Base-by-base conservation (phyloP, 2,888 invertebrate species). In the Agrilus cyanescens region DNA sequence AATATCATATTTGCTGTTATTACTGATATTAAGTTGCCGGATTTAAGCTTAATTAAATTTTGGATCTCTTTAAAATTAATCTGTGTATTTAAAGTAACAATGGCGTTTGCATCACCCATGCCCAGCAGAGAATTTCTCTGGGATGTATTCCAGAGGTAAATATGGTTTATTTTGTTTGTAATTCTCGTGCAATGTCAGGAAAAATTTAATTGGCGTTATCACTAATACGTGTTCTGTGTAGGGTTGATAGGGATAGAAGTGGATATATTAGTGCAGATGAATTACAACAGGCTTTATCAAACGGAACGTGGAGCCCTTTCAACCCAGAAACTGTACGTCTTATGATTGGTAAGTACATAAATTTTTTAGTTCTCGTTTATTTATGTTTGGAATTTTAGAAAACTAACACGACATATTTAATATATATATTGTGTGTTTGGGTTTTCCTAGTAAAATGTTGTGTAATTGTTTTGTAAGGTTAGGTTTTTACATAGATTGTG, bases 271-370 rank as follows among this genome's bases (percentile, higher is more conserved):
- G 87, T 46, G 82, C 85, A 1, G 82, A 85, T 62, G 95, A 96
- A 68, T 71, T 96, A 35, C 93, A 93, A 65, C 73, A 78, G 50
- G 95, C 95, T 4, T 72, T 97, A 5, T 91, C 93, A 0, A 97
- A 97, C 73, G 96, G 95, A 8, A 94, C 96, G 32, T 97, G 95
- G 94, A 87, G 86, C 44, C 85, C 96, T 1, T 98, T 98, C 59
- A 98, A 98, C 66, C 91, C 94, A 14, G 96, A 97, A 74, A 97
- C 97, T 29, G 88, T 96, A 20, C 74, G 95, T 37, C 74, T 95
- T 32, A 94, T 95, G 94, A 94, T 95, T 58, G 93, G 93, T 91
- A 71, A 65, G 66, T 57, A 32, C 43, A n/a, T n/a, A 3, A 25
- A 25, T 10, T 25, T 25, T 25, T 2, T 20, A 5, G 20, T 20